These are phyloP conservation scores for Temnothorax curvispinosus DNA, from an alignment of 1,140 invertebrate genomes.

Conservation along the genomic window DNA sequence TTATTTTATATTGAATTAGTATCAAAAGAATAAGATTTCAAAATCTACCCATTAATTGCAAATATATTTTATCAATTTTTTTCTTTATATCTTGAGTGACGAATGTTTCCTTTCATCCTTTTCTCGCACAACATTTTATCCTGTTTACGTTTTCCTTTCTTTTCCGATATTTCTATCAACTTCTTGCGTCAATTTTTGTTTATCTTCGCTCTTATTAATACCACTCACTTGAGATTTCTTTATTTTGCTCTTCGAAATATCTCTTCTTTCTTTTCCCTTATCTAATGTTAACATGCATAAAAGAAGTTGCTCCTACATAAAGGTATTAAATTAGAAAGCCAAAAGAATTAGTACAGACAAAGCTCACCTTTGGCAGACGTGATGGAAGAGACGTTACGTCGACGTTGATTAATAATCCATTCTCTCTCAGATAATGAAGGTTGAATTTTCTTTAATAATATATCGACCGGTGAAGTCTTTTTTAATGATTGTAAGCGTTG, in stretches of 20 bases:
- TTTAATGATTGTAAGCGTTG: background rate
- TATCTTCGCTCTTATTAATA: background rate
- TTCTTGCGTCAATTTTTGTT: background rate
- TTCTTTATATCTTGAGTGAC: background rate
- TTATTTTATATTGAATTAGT: background rate
- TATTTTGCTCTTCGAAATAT: background rate
- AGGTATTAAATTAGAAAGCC: background rate
- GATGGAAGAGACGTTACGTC: background rate
- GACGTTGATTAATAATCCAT: no score
- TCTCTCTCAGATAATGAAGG: conserved; percentile 46
- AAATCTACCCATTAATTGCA: conserved; percentile 65
- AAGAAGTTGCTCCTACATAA: background rate
- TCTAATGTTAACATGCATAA: background rate
- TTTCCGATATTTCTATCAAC: no score
- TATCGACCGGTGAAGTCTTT: background rate
- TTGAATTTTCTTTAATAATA: conserved; percentile 46
- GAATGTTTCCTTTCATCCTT: background rate
- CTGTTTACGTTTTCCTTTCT: background rate
- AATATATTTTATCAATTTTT: conserved; percentile 61
- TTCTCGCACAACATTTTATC: background rate
- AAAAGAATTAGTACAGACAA: background rate
- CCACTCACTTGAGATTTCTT: background rate
- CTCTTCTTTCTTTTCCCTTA: background rate
- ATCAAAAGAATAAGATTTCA: background rate
- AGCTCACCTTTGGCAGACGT: background rate